A percentile compares a stretch with the other conserved stretches of the same genome.
These are phyloP conservation scores for Dilophus febrilis DNA, from an alignment of 2,888 invertebrate species.

Conservation along the genomic window DNA sequence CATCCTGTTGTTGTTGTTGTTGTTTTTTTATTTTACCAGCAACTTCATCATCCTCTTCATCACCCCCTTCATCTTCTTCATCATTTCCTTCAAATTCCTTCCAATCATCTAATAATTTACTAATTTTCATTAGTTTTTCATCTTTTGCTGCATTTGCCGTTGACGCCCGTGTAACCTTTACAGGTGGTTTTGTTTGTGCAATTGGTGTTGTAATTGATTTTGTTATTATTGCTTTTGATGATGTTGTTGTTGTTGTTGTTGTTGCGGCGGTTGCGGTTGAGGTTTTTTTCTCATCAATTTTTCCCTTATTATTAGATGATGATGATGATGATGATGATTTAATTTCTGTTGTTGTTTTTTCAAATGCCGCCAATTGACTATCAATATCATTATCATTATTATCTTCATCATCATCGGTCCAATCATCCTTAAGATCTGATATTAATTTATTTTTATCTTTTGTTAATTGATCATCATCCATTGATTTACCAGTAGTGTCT, in stretches of 20 bases:
- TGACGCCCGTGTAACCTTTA: too few species aligned
- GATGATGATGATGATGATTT: too few species aligned
- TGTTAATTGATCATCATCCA: constrained; percentile 20
- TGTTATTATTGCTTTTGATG: too few species aligned
- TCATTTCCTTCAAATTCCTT: not conserved
- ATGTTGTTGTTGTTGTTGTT: constrained; percentile 27
- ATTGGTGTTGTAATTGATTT: too few species aligned
- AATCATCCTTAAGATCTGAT: constrained; percentile 18
- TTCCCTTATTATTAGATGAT: too few species aligned
- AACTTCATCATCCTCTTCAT: constrained; percentile 6
- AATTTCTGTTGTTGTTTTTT: too few species aligned
- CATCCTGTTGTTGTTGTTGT: not conserved
- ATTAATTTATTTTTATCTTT: constrained; percentile 20
- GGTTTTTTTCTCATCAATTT: constrained; percentile 22
- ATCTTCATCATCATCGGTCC: constrained; percentile 27
- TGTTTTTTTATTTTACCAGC: constrained; percentile 14
- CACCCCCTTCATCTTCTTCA: not conserved
- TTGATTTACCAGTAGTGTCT: too few species aligned
- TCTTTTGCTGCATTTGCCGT: not conserved
- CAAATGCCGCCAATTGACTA: constrained; percentile 12
- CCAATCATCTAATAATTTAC: not conserved
- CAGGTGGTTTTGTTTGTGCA: too few species aligned
- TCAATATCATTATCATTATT: constrained; percentile 10
- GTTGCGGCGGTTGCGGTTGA: constrained; percentile 16
- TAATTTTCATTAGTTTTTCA: not conserved